These are phyloP conservation scores for Neosalanx taihuensis DNA, from an alignment of 2,797 vertebrate genomes.

Conservation along the genomic window DNA sequence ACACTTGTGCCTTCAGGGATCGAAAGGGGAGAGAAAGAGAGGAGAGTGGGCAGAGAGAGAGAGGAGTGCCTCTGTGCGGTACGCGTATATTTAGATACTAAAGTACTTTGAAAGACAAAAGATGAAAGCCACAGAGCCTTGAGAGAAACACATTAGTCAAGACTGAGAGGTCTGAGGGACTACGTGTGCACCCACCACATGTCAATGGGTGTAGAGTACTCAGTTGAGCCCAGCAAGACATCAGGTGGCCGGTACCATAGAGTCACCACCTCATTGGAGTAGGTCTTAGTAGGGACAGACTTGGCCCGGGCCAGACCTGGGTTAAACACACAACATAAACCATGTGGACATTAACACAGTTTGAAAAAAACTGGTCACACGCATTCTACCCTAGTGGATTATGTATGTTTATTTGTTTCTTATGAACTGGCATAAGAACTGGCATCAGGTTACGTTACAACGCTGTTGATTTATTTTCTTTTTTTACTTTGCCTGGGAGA, in stretches of 20 bases:
- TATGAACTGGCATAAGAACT: no score
- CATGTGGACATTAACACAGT: not conserved
- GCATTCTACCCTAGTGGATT: no score
- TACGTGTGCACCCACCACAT: conserved; percentile 71
- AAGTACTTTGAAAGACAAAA: conserved; percentile 17
- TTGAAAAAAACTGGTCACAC: no score
- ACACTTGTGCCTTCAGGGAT: not conserved
- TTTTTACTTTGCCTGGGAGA: no score
- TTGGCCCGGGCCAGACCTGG: conserved; percentile 78
- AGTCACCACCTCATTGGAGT: conserved; percentile 78
- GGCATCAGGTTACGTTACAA: no score
- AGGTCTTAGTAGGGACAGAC: conserved; percentile 76
- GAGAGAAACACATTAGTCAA: conserved; percentile 4
- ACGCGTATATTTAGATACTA: conserved; percentile 9
- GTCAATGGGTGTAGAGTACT: conserved; percentile 80
- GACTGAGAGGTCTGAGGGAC: not conserved
- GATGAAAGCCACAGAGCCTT: not conserved
- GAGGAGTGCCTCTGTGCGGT: not conserved
- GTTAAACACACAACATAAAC: conserved; percentile 22
- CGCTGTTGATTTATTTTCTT: no score
- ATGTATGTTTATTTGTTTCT: no score
- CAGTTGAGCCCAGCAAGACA: conserved; percentile 78
- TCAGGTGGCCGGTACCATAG: conserved; percentile 82
- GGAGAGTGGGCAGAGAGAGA: not conserved
- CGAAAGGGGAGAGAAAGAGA: not conserved